Evolutionary conservation across 2,797 vertebrate species (phyloP).

Genomic region (Liparis tanakae): DNA sequence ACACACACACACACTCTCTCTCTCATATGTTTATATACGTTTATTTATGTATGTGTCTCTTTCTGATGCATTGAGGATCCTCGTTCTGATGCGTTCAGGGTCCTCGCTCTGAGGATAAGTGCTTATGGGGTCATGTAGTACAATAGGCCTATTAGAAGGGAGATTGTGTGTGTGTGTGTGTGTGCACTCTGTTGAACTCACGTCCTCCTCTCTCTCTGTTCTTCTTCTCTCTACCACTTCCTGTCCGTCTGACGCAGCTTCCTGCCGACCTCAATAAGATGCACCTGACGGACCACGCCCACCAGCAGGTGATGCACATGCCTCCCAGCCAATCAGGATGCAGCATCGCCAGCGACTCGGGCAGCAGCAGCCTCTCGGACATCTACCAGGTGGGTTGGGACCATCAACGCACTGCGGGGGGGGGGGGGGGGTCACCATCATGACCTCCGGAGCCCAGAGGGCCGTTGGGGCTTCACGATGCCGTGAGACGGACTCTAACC

Average conservation of each 20-base stretch:
- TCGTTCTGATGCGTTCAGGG: too few relatives aligned
- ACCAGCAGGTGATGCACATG: slow-evolving; percentile 91
- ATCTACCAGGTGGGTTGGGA: slow-evolving; percentile 90
- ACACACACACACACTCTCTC: background rate
- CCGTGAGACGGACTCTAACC: too few relatives aligned
- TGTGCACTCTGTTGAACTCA: slow-evolving; percentile 21
- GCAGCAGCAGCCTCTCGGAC: slow-evolving; percentile 97
- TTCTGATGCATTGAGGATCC: too few relatives aligned
- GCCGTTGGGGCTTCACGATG: too few relatives aligned
- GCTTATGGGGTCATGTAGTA: slow-evolving; percentile 29
- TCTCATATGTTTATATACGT: too few relatives aligned
- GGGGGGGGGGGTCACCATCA: too few relatives aligned
- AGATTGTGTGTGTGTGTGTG: slow-evolving; percentile 14
- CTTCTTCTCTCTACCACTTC: slow-evolving; percentile 26
- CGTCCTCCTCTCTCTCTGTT: slow-evolving; percentile 16
- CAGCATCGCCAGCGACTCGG: slow-evolving; percentile 97
- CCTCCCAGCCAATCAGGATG: slow-evolving; percentile 97
- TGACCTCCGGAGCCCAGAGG: too few relatives aligned
- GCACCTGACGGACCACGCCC: slow-evolving; percentile 94
- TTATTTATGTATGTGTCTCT: too few relatives aligned
- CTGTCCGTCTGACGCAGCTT: slow-evolving; percentile 85
- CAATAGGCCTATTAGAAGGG: slow-evolving; percentile 49
- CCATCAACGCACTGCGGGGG: too few relatives aligned
- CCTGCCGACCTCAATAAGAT: slow-evolving; percentile 98
- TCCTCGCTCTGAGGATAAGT: too few relatives aligned